Conservation (phyloP, 2,113 vertebrate species). For the Sula dactylatra region DNA sequence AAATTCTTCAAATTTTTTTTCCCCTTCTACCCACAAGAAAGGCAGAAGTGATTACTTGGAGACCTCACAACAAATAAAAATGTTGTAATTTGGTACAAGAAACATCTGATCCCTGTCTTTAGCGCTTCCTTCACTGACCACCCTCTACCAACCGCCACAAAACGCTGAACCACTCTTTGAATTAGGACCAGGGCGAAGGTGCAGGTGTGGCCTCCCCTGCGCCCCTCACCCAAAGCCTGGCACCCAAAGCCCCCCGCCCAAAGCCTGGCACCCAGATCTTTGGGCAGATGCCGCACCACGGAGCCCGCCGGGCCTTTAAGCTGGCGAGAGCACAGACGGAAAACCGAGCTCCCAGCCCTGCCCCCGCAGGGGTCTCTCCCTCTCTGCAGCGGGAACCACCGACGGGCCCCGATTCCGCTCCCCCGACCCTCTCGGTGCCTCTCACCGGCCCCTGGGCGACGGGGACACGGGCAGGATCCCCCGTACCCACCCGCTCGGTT, state of each 20-base stretch:
- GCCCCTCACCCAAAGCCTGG: background rate
- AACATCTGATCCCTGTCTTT: rapidly evolving
- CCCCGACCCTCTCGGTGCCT: no score
- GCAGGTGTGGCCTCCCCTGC: no score
- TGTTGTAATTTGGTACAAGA: rapidly evolving
- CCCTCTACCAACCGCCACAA: no score
- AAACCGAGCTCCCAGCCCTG: background rate
- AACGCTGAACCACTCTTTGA: no score
- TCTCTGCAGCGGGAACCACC: no score
- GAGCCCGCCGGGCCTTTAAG: rapidly evolving
- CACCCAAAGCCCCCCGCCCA: no score
- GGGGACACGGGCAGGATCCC: background rate
- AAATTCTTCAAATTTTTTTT: rapidly evolving
- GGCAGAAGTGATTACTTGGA: rapidly evolving
- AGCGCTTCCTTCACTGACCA: rapidly evolving
- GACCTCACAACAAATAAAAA: no score
- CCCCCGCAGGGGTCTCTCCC: background rate
- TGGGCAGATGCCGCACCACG: background rate
- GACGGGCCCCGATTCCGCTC: background rate
- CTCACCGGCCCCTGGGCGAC: background rate
- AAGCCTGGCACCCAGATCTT: background rate
- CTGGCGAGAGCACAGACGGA: no score
- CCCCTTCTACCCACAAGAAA: no score
- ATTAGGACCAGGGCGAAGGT: no score
- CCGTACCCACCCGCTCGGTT: no score